Base-by-base conservation (phyloP, 2,797 vertebrate species). In the Semaprochilodus insignis region DNA sequence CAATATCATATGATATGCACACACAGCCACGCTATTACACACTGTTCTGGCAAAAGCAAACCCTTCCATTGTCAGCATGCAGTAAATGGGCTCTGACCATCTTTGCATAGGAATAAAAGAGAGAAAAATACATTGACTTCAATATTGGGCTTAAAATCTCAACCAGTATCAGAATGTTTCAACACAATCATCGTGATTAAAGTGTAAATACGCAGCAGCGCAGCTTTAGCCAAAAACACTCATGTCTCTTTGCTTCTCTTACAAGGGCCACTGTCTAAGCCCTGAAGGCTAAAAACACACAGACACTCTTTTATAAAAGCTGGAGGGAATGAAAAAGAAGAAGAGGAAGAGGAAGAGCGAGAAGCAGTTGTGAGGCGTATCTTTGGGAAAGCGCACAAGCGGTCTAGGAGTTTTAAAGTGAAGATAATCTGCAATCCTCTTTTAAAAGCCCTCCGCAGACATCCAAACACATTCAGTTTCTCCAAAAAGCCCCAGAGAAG, bases 361-460 rank as follows among this genome's bases (percentile, higher is more conserved):
- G 60, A 74, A 69, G 36, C 51, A 40, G 74, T 25, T 21, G 76
- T 51, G 65, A 1, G 17, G 13, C 48, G 51, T 51, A 78, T 83
- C 60, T 83, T 19, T n/a, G 31, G 21, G 55, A 67, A 62, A 83
- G 78, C 57, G 17, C 36, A 63, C 76, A 54, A 25, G 52, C 25
- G 2, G 21, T 40, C 62, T 31, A 67, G 62, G 62, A 78, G n/a
- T 79, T 81, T 44, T 78, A 27, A 60, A 54, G 63, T 75, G 72
- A 77, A 77, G 44, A 77, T 91, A 86, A 90, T 88, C 87, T 90
- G 77, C 75, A 72, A 91, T 87, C 88, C 87, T 89, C 85, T 90
- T 90, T 82, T n/a, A 63, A 79, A 87, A 89, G 27, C 79, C 81
- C 81, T 62, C 2, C 66, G 85, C 81, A 81, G 52, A 85, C 83